These are phyloP conservation scores for Mormyrus iriodes DNA, from an alignment of 2,113 vertebrate genomes.

Conservation along the genomic window DNA sequence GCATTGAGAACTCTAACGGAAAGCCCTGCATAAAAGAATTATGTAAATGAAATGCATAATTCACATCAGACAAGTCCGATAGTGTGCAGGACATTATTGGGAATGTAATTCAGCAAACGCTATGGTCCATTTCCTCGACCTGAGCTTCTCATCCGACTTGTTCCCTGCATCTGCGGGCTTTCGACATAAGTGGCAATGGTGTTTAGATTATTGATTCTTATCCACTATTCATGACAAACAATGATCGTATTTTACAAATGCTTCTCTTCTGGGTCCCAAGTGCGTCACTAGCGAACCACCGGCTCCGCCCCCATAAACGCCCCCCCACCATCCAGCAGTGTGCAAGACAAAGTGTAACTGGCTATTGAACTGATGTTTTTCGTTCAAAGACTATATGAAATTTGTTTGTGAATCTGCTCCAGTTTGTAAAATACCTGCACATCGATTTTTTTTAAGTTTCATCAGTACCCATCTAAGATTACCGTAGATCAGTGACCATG, in stretches of 20 bases:
- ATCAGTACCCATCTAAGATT: neutral
- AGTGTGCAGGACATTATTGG: neutral
- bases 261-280: neutral
- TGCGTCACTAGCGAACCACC: neutral
- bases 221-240: neutral
- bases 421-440: neutral
- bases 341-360: neutral
- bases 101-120: neutral
- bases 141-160: neutral
- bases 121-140: neutral
- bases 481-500: neutral
- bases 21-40: neutral
- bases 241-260: neutral
- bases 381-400: neutral
- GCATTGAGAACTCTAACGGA: neutral
- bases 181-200: neutral
- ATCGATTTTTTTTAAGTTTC: neutral
- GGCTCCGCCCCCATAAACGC: neutral
- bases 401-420: neutral
- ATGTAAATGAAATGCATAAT: neutral
- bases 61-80: neutral
- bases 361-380: neutral
- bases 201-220: neutral
- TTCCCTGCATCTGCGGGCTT: neutral
- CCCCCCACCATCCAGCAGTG: neutral